Evolutionary conservation across 2,113 vertebrate genomes (phyloP).

Genomic region (Scartelaos histophorus): DNA sequence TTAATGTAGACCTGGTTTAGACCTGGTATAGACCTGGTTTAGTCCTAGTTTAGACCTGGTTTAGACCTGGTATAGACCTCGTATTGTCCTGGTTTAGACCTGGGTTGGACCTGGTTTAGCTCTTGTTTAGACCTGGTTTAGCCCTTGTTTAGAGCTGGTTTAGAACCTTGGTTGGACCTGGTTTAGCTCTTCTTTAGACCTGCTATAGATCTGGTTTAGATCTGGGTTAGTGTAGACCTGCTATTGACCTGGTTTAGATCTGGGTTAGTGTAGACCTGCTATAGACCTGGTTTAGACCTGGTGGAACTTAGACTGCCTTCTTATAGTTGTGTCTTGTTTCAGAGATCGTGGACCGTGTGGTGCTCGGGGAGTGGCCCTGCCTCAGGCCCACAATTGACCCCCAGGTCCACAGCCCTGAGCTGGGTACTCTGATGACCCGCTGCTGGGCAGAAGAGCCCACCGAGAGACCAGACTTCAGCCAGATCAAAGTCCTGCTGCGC

Average conservation of each 20-base stretch:
- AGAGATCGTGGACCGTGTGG: conserved; percentile 92
- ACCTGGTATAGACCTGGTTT: not conserved
- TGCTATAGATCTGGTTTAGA: not conserved
- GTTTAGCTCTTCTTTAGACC: too few species aligned
- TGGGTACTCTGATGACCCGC: conserved; percentile 90
- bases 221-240: not conserved
- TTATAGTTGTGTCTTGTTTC: conserved; percentile 7
- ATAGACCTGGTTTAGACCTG: not conserved
- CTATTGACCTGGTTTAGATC: not conserved
- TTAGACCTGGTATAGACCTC: too few species aligned
- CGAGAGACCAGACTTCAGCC: conserved; percentile 90
- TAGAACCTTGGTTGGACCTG: not conserved
- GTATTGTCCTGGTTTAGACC: too few species aligned
- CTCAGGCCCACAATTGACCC: conserved; percentile 81
- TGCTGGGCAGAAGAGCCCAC: conserved; percentile 92
- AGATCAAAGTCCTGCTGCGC: conserved; percentile 85
- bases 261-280: too few species aligned
- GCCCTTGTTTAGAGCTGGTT: too few species aligned
- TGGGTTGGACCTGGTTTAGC: too few species aligned
- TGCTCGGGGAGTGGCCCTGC: conserved; percentile 84
- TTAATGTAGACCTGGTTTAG: not conserved
- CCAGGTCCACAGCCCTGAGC: conserved; percentile 85
- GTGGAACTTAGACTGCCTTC: too few species aligned
- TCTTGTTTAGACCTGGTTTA: too few species aligned
- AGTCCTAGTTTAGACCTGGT: too few species aligned